Percentiles rank a stretch among this genome's conserved stretches.
phyloP scores from a whole-genome alignment of 2,888 invertebrate genomes.

The Timema cristinae region DNA sequence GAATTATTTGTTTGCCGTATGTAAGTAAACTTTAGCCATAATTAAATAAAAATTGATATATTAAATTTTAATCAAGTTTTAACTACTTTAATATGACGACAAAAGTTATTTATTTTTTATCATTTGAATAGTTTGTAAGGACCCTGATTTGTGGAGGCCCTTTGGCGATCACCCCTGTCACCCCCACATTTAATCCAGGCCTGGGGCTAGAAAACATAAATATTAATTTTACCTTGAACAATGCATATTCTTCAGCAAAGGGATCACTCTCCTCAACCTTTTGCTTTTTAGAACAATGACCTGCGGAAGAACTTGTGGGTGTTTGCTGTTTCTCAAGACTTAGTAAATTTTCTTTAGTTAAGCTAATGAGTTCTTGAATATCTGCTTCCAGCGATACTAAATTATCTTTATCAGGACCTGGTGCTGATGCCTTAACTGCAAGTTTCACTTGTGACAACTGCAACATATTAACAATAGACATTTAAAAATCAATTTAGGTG shows the following conservation, averaged over 20 bases:
- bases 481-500: no score
- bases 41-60: no score
- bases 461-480: conserved; percentile 24
- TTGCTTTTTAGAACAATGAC: conserved; percentile 38
- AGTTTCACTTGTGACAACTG: conserved; percentile 61
- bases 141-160: no score
- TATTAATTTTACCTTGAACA: conserved; percentile 57
- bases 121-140: no score
- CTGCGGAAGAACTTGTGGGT: conserved; percentile 31
- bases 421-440: conserved; percentile 50
- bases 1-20: no score
- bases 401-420: conserved; percentile 53
- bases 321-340: conserved; percentile 32
- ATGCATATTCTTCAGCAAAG: conserved; percentile 58
- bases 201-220: not conserved
- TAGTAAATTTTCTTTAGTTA: conserved; percentile 60
- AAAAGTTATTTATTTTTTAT: no score
- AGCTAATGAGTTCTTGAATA: conserved; percentile 61
- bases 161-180: no score
- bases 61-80: no score
- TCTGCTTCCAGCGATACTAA: conserved; percentile 59
- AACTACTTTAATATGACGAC: no score
- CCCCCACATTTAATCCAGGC: not conserved
- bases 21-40: no score
- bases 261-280: conserved; percentile 32